Conservation (phyloP, 2,797 vertebrate species). For the Gymnothorax reevesii region DNA sequence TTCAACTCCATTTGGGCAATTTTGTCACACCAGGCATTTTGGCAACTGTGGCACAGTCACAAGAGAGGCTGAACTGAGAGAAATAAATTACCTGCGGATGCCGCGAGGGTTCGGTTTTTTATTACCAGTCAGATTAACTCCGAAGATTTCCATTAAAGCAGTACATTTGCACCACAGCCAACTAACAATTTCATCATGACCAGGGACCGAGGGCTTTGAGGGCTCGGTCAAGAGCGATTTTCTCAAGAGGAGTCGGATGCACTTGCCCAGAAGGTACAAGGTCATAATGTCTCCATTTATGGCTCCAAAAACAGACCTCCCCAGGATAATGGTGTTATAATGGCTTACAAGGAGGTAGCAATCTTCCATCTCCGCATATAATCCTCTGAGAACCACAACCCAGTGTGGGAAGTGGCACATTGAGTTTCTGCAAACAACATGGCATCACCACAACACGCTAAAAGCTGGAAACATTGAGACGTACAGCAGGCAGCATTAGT, state of each 20-base stretch:
- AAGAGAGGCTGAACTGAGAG: too few species aligned
- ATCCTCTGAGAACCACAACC: not conserved
- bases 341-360: not conserved
- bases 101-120: not conserved
- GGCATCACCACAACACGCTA: constrained; percentile 39
- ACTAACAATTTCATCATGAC: not conserved
- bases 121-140: not conserved
- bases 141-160: not conserved
- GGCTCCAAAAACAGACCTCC: not conserved
- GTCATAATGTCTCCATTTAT: not conserved
- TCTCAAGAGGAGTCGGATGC: not conserved
- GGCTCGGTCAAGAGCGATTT: not conserved
- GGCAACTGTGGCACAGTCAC: not conserved
- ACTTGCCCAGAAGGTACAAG: not conserved
- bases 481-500: constrained; percentile 69
- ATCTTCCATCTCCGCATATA: not conserved
- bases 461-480: constrained; percentile 61
- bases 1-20: not conserved
- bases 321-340: not conserved
- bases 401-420: not conserved
- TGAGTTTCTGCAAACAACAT: not conserved
- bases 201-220: not conserved
- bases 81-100: not conserved
- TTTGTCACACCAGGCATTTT: not conserved
- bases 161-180: not conserved